Evolutionary conservation across 2,888 invertebrate species (phyloP), one percentile per base, ranked within the genome.

Genomic region (Hyalella azteca): DNA sequence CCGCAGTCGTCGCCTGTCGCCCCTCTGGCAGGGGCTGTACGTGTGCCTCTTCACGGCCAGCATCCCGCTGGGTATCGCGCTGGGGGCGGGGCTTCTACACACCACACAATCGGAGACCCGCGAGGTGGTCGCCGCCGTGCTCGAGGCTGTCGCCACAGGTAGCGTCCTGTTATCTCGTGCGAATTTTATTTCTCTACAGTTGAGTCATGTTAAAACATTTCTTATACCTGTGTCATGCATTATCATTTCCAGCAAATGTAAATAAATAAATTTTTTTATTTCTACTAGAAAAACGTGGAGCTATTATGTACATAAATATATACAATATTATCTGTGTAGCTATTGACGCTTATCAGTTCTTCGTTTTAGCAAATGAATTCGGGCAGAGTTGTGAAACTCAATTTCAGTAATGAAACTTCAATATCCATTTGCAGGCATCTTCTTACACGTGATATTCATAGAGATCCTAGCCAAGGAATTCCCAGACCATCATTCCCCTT

Each of bases 81-180:
- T 78, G n/a, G 83, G 83, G n/a, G 78, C 80, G 13, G 82, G 76
- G 15, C 80, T 80, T 2, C 81, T 83, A 2, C 83, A 81, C 75
- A 81, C 78, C 50, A 59, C 81, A 7, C 79, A 75, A 15, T 81
- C 81, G 26, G 80, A 79, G 22, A 73, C 80, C 40, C 54, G 81
- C 19, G 83, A 83, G 49, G 73, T 83, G 40, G 59, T 83, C 9
- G 81, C 83, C 5, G 83, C 83, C 0, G 80, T 83, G 3, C 49
- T 83, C 2, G 83, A 83, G 40, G 83, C 83, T 19, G 78, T 83
- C 59, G 83, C 83, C 3, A 83, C 83, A 40, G 83, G 83, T 83
- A 50, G 26, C 26, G 2, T 7, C 0, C 59, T 49, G 45, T 3
- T 11, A 45, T 45, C 13, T 40, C 40, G 26, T 32, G n/a, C 11